These are phyloP conservation scores for Lasioglossum zephyrum DNA, from an alignment of 2,888 invertebrate genomes.

Conservation along the genomic window DNA sequence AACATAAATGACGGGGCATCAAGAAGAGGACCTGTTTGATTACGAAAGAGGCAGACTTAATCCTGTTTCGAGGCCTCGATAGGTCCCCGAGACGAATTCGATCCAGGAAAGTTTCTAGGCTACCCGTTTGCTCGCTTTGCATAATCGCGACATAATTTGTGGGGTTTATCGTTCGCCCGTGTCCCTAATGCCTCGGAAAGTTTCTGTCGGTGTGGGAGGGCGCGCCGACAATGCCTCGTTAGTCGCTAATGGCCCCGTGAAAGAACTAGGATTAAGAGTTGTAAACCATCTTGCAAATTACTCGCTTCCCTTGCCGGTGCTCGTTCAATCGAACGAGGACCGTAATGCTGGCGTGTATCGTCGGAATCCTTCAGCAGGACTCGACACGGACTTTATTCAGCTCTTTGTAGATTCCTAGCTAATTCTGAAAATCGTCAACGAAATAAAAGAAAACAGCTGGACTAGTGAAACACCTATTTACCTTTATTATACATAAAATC, in stretches of 20 bases:
- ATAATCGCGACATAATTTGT: slow-evolving; percentile 76
- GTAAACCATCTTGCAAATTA: slow-evolving; percentile 79
- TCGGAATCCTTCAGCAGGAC: not conserved
- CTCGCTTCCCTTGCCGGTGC: slow-evolving; percentile 43
- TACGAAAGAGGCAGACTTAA: not conserved
- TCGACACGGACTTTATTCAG: not conserved
- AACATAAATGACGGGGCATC: not conserved
- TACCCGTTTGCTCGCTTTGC: slow-evolving; percentile 64
- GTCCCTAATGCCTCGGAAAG: slow-evolving; percentile 75
- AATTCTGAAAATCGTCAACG: not conserved
- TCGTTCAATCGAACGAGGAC: slow-evolving; percentile 39
- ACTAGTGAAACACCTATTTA: not conserved
- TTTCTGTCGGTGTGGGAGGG: slow-evolving; percentile 55
- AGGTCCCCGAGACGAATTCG: not conserved
- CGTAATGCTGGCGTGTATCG: slow-evolving; percentile 6
- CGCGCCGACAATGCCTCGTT: slow-evolving; percentile 81
- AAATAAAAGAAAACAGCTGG: not conserved
- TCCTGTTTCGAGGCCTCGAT: not conserved
- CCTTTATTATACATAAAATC: too few relatives aligned
- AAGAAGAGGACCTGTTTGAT: not conserved
- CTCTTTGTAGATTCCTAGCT: not conserved
- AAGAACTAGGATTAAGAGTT: slow-evolving; percentile 80
- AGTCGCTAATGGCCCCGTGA: slow-evolving; percentile 75
- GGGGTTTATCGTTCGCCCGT: slow-evolving; percentile 76
- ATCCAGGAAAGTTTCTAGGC: slow-evolving; percentile 30